Evolutionary conservation across 1,140 invertebrate genomes (phyloP), one percentile per base, ranked within the genome.

Genomic region (Apis florea): DNA sequence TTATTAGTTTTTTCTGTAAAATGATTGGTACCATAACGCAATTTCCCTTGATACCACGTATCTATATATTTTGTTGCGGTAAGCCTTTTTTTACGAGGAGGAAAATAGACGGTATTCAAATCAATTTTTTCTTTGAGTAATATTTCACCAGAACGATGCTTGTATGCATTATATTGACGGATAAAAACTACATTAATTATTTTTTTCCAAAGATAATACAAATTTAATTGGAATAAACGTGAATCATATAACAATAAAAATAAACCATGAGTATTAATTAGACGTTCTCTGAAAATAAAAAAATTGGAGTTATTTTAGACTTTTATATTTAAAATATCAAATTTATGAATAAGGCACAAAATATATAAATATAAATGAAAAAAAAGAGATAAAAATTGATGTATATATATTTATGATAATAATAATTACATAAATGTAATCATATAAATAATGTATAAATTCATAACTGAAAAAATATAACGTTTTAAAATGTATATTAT

Each of bases 121-220:
- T 96, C 95, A 58, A 91, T 93, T 80, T 89, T 92, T 53, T 86
- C 69, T 21, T 75, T 56, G 19, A 81, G 85, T 31, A 76, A 59
- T 64, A 89, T 89, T 73, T 92, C 90, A 4, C 91, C 90, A 11
- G 90, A 88, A 63, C 86, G 89, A 8, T 89, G 83, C 54, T 90
- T 93, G 19, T 85, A 86, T 6, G 89, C 85, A 17, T 80, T 89
- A 85, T 95, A 95, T 86, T 94, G 93, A 68, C 94, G 94, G 26
- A 97, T 93, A 78, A 97, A 97, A n/a, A 97, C 90, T 0, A 96
- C 95, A 85, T 96, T 96, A 4, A 97, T 94, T 40, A 97, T 96
- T 83, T 96, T 94, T 63, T 96, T 97, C 97, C 97, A 97, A 13
- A 97, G 86, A 85, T 97, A 96, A 85, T 95, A 94, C 81, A 96